A percentile compares a stretch with the other conserved stretches of the same genome.
Evolutionary conservation across 1,140 invertebrate species (phyloP).

Genomic region (Rhynchophorus ferrugineus): DNA sequence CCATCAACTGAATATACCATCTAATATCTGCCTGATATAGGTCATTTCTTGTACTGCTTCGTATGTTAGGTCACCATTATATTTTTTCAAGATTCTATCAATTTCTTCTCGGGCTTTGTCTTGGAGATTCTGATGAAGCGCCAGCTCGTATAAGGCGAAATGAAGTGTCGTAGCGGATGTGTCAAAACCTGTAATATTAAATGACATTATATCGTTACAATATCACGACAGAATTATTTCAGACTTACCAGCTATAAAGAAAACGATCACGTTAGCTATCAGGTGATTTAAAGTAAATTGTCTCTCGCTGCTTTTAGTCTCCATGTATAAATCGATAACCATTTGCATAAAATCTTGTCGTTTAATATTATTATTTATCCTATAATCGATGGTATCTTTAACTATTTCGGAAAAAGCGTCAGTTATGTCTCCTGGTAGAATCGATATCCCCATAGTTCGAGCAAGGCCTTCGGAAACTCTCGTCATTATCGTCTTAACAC

Average conservation of each 20-base stretch:
- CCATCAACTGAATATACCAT: no score
- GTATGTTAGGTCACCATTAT: conserved; percentile 47
- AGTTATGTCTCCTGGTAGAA: conserved; percentile 27
- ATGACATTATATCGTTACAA: neutral
- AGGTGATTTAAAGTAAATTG: conserved; percentile 18
- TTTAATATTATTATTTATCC: conserved; percentile 40
- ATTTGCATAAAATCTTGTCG: conserved; percentile 49
- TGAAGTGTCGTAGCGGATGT: conserved; percentile 44
- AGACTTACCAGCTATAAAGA: conserved; percentile 16
- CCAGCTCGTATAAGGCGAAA: conserved; percentile 45
- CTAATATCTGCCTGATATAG: conserved; percentile 32
- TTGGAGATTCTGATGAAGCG: conserved; percentile 43
- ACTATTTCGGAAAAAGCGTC: conserved; percentile 43
- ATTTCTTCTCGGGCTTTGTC: conserved; percentile 44
- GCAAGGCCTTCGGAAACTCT: neutral
- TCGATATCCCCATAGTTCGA: neutral
- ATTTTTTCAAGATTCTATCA: conserved; percentile 38
- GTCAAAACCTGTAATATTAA: conserved; percentile 41
- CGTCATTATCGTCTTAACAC: neutral
- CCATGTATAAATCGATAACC: conserved; percentile 40
- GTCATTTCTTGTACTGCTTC: conserved; percentile 49
- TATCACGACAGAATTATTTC: neutral
- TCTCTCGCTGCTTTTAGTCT: conserved; percentile 1
- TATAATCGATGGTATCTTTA: conserved; percentile 40
- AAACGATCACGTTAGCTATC: conserved; percentile 13